These are phyloP conservation scores for Corythoichthys intestinalis DNA, from an alignment of 2,113 vertebrate species.

Conservation along the genomic window DNA sequence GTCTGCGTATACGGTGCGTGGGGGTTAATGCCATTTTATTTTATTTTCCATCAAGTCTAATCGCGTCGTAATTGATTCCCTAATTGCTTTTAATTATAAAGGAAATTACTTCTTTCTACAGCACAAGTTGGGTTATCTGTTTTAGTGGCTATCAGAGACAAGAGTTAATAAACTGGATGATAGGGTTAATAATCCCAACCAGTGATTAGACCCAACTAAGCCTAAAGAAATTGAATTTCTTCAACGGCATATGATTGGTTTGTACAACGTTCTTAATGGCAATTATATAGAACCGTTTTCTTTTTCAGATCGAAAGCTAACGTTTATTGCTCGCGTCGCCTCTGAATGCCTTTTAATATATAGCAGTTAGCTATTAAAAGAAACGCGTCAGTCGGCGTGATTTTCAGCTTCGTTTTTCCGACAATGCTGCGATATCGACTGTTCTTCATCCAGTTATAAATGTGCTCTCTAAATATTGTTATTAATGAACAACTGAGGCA, in stretches of 20 bases:
- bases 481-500: constrained; percentile 13
- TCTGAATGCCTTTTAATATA: too few species aligned
- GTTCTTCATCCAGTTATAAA: neutral
- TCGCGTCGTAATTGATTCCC: constrained; percentile 64
- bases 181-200: constrained; percentile 61
- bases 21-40: constrained; percentile 40
- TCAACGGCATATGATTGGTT: constrained; percentile 36
- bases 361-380: neutral
- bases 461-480: constrained; percentile 18
- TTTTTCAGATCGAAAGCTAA: too few species aligned
- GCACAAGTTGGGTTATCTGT: constrained; percentile 48
- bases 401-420: constrained; percentile 40
- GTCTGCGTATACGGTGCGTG: constrained; percentile 46
- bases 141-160: constrained; percentile 48
- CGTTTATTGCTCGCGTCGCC: too few species aligned
- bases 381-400: neutral
- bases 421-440: constrained; percentile 14
- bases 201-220: constrained; percentile 47
- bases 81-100: constrained; percentile 73
- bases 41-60: constrained; percentile 63
- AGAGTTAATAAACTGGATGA: constrained; percentile 56
- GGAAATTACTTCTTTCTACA: constrained; percentile 50
- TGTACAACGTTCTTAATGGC: constrained; percentile 28
- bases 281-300: constrained; percentile 31
- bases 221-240: constrained; percentile 49